Evolutionary conservation across 2,797 vertebrate species (phyloP).

Genomic region (Scleropages formosus): DNA sequence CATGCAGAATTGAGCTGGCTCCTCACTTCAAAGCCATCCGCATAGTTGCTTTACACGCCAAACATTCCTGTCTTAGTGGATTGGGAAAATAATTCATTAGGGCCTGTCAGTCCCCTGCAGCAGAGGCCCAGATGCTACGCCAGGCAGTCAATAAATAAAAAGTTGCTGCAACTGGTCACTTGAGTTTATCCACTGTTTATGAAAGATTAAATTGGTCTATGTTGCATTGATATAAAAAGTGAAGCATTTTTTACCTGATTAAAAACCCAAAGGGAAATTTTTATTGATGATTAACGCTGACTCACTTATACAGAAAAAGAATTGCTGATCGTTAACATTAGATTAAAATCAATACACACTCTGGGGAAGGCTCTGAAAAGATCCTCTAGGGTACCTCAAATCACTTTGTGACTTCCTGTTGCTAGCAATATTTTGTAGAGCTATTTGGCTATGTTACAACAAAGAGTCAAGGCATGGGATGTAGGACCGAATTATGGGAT

Average conservation of each 20-base stretch:
- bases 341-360: not conserved
- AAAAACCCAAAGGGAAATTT: conserved; percentile 7
- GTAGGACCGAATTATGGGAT: too few species aligned
- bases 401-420: too few species aligned
- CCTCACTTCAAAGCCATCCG: conserved; percentile 65
- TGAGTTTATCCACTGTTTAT: not conserved
- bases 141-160: conserved; percentile 11
- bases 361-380: too few species aligned
- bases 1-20: conserved; percentile 59
- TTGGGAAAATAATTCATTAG: conserved; percentile 37
- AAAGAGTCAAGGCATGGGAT: too few species aligned
- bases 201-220: conserved; percentile 4
- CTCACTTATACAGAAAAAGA: not conserved
- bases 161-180: conserved; percentile 3
- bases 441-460: too few species aligned
- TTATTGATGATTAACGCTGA: conserved; percentile 13
- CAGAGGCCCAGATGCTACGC: conserved; percentile 6
- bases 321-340: conserved; percentile 2
- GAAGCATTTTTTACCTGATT: not conserved
- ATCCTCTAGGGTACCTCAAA: too few species aligned
- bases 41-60: conserved; percentile 54
- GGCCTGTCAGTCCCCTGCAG: conserved; percentile 39
- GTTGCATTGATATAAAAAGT: conserved; percentile 1
- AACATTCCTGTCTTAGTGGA: conserved; percentile 60
- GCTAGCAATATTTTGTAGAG: too few species aligned